Evolutionary conservation across 2,113 vertebrate genomes (phyloP), one percentile per base, ranked within the genome.

Genomic region (Passer montanus): DNA sequence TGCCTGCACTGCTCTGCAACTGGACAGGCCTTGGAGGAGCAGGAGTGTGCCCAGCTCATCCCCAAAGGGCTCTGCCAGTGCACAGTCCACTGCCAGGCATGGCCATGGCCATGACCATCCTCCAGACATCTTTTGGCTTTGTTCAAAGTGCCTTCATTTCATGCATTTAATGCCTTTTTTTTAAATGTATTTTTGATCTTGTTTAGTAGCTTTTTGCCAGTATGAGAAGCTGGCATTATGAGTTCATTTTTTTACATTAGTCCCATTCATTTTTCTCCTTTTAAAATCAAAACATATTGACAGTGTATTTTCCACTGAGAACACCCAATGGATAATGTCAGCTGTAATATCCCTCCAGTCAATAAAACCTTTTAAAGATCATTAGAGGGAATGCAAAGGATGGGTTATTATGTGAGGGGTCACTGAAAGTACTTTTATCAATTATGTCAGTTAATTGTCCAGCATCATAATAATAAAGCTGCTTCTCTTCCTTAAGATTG

Each of bases 341-440:
- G 50, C 43, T 87, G 49, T 91, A 93, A 87, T 85, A 83, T 55
- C 33, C 31, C 30, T 74, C 28, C 59, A 85, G 88, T 92, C 88
- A 92, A 87, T 90, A 93, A 96, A 92, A 88, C 70, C 91, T 96
- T 94, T 95, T 87, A 83, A 84, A 70, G 74, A 63, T 87, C 84
- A 63, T 89, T 94, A 89, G 12, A 83, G 81, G 33, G 56, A 93
- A 58, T 79, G 46, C 49, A 64, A 80, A 90, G 49, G 75, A 33
- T 47, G 52, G 62, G 7, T 28, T 93, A 28, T 83, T 80, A 84
- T 3, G 1, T 37, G 63, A 84, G 56, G 16, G 69, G 73, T 96
- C 74, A 90, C 60, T 62, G 60, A 77, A 84, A 94, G 90, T 89
- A 66, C 87, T 96, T 93, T 85, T 82, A 77, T 85, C 60, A 68